Percentiles rank a stretch among this genome's conserved stretches.
These are phyloP conservation scores for Scaptomyza cyrtandrae DNA, from an alignment of 2,888 invertebrate species.

Conservation along the genomic window DNA sequence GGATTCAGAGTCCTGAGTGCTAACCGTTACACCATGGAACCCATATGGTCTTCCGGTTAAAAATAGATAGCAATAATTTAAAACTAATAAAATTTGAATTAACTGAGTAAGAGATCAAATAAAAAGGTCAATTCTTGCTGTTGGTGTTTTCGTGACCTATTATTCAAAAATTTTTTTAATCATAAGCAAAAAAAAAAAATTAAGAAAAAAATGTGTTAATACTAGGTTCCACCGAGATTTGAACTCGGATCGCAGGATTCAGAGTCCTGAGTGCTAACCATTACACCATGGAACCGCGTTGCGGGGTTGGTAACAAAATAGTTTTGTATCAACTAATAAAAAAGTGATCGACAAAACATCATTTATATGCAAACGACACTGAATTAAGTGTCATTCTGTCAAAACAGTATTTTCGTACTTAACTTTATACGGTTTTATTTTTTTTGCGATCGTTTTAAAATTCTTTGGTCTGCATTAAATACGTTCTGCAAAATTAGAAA, in stretches of 20 bases:
- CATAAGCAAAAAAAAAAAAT: neutral
- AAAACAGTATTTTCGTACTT: neutral
- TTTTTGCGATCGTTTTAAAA: neutral
- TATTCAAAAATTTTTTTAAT: too few relatives aligned
- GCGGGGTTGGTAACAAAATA: fast-evolving
- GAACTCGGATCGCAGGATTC: constrained; percentile 86
- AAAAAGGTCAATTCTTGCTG: neutral
- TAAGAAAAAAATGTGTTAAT: constrained; percentile 8
- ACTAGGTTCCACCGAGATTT: constrained; percentile 85
- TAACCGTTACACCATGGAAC: constrained; percentile 86
- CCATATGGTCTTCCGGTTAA: constrained; percentile 45
- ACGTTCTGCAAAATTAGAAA: too few relatives aligned
- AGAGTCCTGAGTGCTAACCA: constrained; percentile 86
- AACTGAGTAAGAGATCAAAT: neutral
- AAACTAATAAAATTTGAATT: neutral
- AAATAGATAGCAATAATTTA: neutral
- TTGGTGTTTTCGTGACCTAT: too few relatives aligned
- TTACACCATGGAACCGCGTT: constrained; percentile 86
- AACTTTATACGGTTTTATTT: neutral
- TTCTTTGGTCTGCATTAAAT: neutral
- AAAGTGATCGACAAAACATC: neutral
- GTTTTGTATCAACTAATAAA: constrained; percentile 16
- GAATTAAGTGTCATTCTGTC: neutral
- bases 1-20: constrained; percentile 86
- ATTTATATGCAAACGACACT: neutral